Evolutionary conservation across 1,140 invertebrate species (phyloP).

Genomic region (Thaumatotibia leucotreta): DNA sequence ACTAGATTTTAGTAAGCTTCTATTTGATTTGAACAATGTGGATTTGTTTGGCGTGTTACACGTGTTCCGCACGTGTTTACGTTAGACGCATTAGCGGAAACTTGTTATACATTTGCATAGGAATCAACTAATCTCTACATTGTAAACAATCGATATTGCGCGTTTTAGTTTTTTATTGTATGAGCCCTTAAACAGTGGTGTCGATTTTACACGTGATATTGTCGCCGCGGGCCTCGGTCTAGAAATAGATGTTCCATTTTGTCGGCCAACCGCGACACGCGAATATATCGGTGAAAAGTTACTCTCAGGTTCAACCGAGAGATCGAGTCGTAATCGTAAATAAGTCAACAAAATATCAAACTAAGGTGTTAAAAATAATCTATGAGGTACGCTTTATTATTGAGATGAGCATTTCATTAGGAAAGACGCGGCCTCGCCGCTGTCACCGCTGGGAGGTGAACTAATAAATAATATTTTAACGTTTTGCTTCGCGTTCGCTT

Average conservation of each 20-base stretch:
- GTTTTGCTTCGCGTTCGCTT: slow-evolving; percentile 46
- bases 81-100: neutral
- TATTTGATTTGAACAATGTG: neutral
- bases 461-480: slow-evolving; percentile 64
- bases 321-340: slow-evolving; percentile 17
- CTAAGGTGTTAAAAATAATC: neutral
- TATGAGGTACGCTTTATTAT: too few species aligned
- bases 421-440: slow-evolving; percentile 31
- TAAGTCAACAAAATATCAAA: neutral
- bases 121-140: neutral
- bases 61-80: slow-evolving; percentile 7
- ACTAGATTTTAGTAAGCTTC: neutral
- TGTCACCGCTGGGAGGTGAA: slow-evolving; percentile 41
- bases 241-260: slow-evolving; percentile 73
- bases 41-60: neutral
- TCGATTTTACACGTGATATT: slow-evolving; percentile 30
- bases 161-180: neutral
- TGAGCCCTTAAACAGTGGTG: neutral
- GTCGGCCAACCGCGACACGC: slow-evolving; percentile 60
- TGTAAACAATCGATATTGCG: neutral
- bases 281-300: slow-evolving; percentile 61
- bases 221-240: slow-evolving; percentile 69
- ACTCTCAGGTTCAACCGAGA: slow-evolving; percentile 38
- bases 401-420: slow-evolving; percentile 11
- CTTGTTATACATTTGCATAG: slow-evolving; percentile 5